phyloP scores from a whole-genome alignment of 2,113 vertebrate species.

The Eurypyga helias region DNA sequence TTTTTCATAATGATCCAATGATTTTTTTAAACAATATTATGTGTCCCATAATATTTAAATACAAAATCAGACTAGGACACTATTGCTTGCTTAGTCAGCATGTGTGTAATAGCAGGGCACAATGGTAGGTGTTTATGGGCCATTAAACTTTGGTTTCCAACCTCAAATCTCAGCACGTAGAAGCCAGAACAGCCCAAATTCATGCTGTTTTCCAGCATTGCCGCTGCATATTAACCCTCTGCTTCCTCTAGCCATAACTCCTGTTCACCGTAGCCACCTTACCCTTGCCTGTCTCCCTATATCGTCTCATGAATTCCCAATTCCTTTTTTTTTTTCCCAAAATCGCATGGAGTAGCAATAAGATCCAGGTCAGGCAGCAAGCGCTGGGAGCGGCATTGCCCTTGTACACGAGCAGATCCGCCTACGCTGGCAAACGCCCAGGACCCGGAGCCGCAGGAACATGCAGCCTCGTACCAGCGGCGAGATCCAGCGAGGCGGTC shows the following conservation, averaged over 20 bases:
- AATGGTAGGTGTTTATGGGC: background rate
- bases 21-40: background rate
- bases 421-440: background rate
- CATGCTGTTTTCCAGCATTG: background rate
- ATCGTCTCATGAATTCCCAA: background rate
- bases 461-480: rapidly evolving
- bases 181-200: background rate
- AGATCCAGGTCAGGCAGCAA: background rate
- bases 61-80: background rate
- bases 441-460: background rate
- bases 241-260: background rate
- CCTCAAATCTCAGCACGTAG: background rate
- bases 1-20: background rate
- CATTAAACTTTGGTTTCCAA: slow-evolving; percentile 11
- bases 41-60: background rate
- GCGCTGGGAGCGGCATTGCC: background rate
- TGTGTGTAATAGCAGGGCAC: background rate
- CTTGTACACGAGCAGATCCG: background rate
- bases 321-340: background rate
- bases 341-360: rapidly evolving
- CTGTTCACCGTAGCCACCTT: rapidly evolving
- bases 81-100: background rate
- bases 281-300: rapidly evolving
- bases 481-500: background rate
- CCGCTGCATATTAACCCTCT: background rate